Evolutionary conservation across 2,888 invertebrate genomes (phyloP).

Genomic region (Sabatieria punctata): DNA sequence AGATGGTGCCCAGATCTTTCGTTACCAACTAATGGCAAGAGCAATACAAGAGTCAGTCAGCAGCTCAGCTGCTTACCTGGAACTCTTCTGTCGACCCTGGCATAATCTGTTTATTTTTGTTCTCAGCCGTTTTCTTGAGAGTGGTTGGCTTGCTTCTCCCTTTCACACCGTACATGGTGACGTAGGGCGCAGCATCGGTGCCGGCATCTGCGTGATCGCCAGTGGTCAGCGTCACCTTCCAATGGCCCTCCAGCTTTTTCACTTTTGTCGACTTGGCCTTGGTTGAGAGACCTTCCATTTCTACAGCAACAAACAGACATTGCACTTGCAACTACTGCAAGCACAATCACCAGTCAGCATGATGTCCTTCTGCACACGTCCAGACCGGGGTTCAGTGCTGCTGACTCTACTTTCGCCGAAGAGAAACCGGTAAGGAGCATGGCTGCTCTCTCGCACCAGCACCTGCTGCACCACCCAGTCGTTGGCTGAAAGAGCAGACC

Average conservation of each 20-base stretch:
- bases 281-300: constrained; percentile 10
- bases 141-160: constrained; percentile 18
- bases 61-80: too few species aligned
- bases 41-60: too few species aligned
- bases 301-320: background rate
- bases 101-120: too few species aligned
- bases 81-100: too few species aligned
- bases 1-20: too few species aligned
- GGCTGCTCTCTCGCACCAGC: constrained; percentile 8
- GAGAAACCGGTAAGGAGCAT: constrained; percentile 9
- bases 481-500: constrained; percentile 1
- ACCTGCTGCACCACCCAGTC: constrained; percentile 6
- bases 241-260: constrained; percentile 8
- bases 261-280: background rate
- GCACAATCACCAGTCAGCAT: constrained; percentile 3
- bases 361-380: constrained; percentile 2
- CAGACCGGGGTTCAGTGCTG: background rate
- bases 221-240: constrained; percentile 24
- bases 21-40: too few species aligned
- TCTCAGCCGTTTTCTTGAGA: too few species aligned
- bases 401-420: constrained; percentile 3
- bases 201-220: constrained; percentile 23
- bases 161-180: constrained; percentile 27
- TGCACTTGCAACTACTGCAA: too few species aligned
- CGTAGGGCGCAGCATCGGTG: constrained; percentile 19